phyloP scores from a whole-genome alignment of 2,888 invertebrate species.

The Sipunculus nudus region DNA sequence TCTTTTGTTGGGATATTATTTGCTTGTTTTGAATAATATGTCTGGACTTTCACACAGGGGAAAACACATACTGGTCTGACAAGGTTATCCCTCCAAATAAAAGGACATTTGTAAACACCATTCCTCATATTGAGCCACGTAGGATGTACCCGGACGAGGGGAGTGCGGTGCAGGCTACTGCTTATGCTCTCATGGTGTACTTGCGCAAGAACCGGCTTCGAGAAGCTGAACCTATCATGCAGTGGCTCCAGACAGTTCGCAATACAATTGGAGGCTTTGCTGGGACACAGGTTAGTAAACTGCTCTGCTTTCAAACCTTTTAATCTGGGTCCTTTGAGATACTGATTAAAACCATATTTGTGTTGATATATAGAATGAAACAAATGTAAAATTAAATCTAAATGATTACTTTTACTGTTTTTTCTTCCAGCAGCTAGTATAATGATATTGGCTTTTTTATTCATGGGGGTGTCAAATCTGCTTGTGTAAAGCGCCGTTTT shows the following conservation, averaged over 20 bases:
- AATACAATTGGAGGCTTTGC: conserved; percentile 59
- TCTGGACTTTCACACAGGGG: no score
- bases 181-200: conserved; percentile 89
- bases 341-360: no score
- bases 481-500: no score
- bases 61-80: conserved; percentile 54
- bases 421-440: no score
- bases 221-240: conserved; percentile 55
- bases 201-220: conserved; percentile 6
- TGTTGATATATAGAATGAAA: background rate
- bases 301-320: no score
- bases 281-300: conserved; percentile 51
- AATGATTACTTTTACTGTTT: no score
- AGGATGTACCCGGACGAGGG: conserved; percentile 82
- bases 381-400: no score
- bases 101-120: conserved; percentile 52
- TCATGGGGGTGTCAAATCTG: no score
- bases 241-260: conserved; percentile 60
- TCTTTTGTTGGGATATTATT: no score
- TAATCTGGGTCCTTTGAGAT: no score
- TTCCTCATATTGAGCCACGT: conserved; percentile 85
- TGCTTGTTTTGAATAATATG: no score
- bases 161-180: conserved; percentile 90
- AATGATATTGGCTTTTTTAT: no score
- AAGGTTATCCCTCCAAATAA: conserved; percentile 50